Conservation (phyloP, 2,888 invertebrate species). For the Seira musarum region DNA sequence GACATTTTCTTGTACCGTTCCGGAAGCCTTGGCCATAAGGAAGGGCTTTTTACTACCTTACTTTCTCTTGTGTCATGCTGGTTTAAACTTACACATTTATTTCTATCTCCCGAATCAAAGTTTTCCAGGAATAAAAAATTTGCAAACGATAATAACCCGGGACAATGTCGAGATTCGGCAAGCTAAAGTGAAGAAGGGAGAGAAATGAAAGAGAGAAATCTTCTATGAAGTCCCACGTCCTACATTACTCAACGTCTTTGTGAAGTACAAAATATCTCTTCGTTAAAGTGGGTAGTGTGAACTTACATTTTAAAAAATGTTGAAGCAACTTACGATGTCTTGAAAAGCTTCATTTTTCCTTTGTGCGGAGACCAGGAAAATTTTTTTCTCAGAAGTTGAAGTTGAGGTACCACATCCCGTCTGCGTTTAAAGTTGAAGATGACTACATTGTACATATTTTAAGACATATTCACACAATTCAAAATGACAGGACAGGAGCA, state of each 20-base stretch:
- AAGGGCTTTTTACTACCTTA: neutral
- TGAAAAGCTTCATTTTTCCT: neutral
- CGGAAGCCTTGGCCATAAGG: too few relatives aligned
- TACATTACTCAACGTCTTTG: constrained; percentile 43
- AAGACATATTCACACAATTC: neutral
- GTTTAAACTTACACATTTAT: constrained; percentile 10
- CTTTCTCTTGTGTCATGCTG: constrained; percentile 4
- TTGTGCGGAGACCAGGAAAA: neutral
- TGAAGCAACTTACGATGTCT: too few relatives aligned
- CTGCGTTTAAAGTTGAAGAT: neutral
- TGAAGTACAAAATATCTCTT: neutral
- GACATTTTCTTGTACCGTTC: too few relatives aligned
- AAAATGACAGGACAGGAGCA: neutral
- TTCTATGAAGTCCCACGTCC: constrained; percentile 52
- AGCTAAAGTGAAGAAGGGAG: neutral
- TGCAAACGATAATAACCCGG: neutral
- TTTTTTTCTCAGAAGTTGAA: neutral
- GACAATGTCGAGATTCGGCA: too few relatives aligned
- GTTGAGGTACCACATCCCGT: neutral
- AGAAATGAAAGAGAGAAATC: constrained; percentile 32
- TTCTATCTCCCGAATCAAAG: too few relatives aligned
- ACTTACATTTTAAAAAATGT: constrained; percentile 10
- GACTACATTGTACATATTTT: neutral
- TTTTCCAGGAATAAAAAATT: too few relatives aligned
- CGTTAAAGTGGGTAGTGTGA: constrained; percentile 4